These are phyloP conservation scores for Nesogale talazaci DNA, from an alignment of 2,113 vertebrate species.

Conservation along the genomic window DNA sequence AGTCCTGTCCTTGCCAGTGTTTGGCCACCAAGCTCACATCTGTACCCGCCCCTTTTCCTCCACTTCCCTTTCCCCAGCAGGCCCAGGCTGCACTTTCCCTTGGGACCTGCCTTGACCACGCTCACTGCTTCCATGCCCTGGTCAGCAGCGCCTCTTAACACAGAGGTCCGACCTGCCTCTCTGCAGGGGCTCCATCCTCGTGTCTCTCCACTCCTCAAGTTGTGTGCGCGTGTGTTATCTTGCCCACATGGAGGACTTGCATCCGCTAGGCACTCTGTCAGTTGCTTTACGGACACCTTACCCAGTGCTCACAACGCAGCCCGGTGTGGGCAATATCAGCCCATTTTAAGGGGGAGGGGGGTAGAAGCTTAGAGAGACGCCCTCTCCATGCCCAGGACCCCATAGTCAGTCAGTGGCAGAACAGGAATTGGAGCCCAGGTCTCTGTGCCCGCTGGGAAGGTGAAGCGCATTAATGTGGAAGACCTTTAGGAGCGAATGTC, in stretches of 20 bases:
- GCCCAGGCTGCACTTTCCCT: neutral
- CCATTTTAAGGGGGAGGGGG: neutral
- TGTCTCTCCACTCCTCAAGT: neutral
- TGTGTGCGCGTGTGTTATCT: rapidly evolving
- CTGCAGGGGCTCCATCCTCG: neutral
- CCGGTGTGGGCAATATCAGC: neutral
- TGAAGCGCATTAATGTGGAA: neutral
- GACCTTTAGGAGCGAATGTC: neutral
- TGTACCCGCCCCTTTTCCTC: neutral
- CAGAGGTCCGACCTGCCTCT: neutral
- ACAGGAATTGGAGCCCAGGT: neutral
- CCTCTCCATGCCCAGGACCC: neutral
- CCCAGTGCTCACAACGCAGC: neutral
- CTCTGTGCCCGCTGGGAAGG: neutral
- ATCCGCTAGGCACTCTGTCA: rapidly evolving
- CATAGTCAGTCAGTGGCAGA: neutral
- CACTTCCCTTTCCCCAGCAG: neutral
- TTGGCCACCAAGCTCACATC: neutral
- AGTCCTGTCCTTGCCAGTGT: neutral
- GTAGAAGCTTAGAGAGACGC: neutral
- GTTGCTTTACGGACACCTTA: neutral
- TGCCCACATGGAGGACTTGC: neutral
- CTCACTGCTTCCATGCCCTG: neutral
- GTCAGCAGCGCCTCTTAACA: neutral
- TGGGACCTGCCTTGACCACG: neutral